Base-by-base conservation (phyloP, 2,888 invertebrate species). In the Drosophila barbarae region DNA sequence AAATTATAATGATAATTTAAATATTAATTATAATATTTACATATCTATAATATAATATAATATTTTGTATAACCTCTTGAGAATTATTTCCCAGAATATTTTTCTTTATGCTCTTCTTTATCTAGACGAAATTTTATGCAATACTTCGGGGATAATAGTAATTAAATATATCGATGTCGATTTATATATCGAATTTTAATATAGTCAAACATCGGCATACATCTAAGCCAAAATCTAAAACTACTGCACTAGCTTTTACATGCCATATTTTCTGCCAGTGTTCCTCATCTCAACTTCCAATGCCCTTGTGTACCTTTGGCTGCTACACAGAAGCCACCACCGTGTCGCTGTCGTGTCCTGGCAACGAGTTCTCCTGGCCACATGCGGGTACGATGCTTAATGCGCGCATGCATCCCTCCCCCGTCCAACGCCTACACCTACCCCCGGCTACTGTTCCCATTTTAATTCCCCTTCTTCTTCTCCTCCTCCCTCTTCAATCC, bases 321-420 rank as follows among this genome's bases (percentile, higher is more conserved):
- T 28, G 70, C 69, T 69, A 77, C 86, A 82, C 86, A 82, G 78
- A 85, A 47, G 39, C 78, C 67, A 38, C 71, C 44, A 56, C 46
- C 58, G 36, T 36, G 18, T 18, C 18, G 59, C 44, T 57, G 44
- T 42, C 60, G 69, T 69, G 60, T 68, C 67, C 67, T 69, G 69
- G 59, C 68, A 66, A 66, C 66, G 69, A 68, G 56, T 67, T 71
- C 60, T 53, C 42, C 42, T 53, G 66, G 67, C 60, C 71, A 67
- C 60, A 79, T 80, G 79, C 79, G 79, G 79, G 79, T 71, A 54
- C 58, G 26, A 64, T 55, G 49, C 68, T 50, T 65, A 67, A 65
- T 67, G 64, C 64, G 64, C 50, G 51, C 50, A 55, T 58, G 58
- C 69, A 55, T 53, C 44, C 66, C 53, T 41, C 39, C 30, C 59